Percentiles rank a stretch among this genome's conserved stretches.
Evolutionary conservation across 2,888 invertebrate genomes (phyloP).

Genomic region (Noctua fimbriata): DNA sequence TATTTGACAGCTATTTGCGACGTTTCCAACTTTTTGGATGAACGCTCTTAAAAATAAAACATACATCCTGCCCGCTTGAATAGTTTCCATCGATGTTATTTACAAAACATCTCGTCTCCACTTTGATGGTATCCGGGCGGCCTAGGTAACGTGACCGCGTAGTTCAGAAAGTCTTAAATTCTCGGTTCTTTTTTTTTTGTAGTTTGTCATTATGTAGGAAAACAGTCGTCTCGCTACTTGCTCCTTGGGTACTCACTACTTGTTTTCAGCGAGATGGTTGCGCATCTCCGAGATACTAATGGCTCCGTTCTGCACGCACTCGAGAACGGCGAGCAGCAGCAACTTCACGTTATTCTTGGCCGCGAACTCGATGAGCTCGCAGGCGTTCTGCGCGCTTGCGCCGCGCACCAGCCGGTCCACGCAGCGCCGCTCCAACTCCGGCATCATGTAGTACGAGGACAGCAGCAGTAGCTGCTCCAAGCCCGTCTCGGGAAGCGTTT

Average conservation of each 20-base stretch:
- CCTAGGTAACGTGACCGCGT: background rate
- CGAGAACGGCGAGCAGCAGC: constrained; percentile 73
- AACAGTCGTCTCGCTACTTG: background rate
- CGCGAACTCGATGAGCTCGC: constrained; percentile 75
- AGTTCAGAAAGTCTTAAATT: background rate
- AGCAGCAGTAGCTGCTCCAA: constrained; percentile 75
- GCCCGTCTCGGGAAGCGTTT: constrained; percentile 70
- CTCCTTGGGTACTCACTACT: background rate
- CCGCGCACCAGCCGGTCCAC: constrained; percentile 70
- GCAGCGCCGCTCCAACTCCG: constrained; percentile 76
- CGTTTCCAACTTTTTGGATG: too few relatives aligned
- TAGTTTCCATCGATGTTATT: background rate
- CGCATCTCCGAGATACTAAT: constrained; percentile 72
- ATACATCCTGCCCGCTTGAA: background rate
- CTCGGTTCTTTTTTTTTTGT: background rate
- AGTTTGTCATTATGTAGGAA: background rate
- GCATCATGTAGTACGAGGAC: constrained; percentile 77
- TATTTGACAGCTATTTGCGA: too few relatives aligned
- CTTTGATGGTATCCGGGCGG: background rate
- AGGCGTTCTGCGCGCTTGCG: constrained; percentile 30
- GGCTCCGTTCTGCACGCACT: constrained; percentile 68
- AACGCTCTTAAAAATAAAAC: background rate
- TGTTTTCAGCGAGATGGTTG: constrained; percentile 43
- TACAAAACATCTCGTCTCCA: background rate
- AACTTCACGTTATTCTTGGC: constrained; percentile 72